A percentile compares a stretch with the other conserved stretches of the same genome.
Conservation (phyloP, 92 coral and sea anemone species). For the Pocillopora grandis region DNA sequence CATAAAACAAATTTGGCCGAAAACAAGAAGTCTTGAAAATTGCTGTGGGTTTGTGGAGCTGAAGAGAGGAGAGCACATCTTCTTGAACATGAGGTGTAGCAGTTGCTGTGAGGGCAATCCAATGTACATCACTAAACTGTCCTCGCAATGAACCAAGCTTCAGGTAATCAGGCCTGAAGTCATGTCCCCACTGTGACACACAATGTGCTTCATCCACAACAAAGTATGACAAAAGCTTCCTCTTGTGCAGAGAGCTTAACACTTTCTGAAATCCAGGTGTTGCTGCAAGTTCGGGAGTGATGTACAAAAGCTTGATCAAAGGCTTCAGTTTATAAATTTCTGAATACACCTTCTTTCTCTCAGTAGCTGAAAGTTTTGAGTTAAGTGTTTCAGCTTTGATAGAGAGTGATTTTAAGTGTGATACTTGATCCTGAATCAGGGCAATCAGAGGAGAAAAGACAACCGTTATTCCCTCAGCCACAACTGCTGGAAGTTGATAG, state of each 20-base stretch:
- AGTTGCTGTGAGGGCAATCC: slow-evolving; percentile 94
- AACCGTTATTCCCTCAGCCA: slow-evolving; percentile 77
- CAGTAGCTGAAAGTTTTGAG: slow-evolving; percentile 74
- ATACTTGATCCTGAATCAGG: slow-evolving; percentile 91
- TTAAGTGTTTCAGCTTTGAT: slow-evolving; percentile 82
- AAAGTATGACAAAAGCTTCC: slow-evolving; percentile 75
- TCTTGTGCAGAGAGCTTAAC: slow-evolving; percentile 61
- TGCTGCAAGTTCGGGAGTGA: slow-evolving; percentile 95
- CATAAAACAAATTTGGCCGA: slow-evolving; percentile 91
- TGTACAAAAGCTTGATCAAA: slow-evolving; percentile 74
- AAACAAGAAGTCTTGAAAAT: slow-evolving; percentile 77
- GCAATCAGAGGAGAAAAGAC: slow-evolving; percentile 96
- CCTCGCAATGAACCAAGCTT: slow-evolving; percentile 74
- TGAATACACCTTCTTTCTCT: slow-evolving; percentile 69
- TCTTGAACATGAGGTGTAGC: slow-evolving; percentile 93
- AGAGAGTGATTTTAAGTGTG: slow-evolving; percentile 59
- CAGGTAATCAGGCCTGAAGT: slow-evolving; percentile 89
- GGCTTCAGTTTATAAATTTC: slow-evolving; percentile 75
- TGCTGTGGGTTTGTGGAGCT: slow-evolving; percentile 67
- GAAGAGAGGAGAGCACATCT: slow-evolving; percentile 68
- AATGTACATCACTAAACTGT: slow-evolving; percentile 64
- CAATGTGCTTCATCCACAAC: slow-evolving; percentile 98
- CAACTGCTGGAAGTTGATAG: slow-evolving; percentile 87
- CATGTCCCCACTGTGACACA: slow-evolving; percentile 99
- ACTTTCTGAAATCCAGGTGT: slow-evolving; percentile 81